phyloP scores from a whole-genome alignment of 2,888 invertebrate species.

The Dynastes grantii region DNA sequence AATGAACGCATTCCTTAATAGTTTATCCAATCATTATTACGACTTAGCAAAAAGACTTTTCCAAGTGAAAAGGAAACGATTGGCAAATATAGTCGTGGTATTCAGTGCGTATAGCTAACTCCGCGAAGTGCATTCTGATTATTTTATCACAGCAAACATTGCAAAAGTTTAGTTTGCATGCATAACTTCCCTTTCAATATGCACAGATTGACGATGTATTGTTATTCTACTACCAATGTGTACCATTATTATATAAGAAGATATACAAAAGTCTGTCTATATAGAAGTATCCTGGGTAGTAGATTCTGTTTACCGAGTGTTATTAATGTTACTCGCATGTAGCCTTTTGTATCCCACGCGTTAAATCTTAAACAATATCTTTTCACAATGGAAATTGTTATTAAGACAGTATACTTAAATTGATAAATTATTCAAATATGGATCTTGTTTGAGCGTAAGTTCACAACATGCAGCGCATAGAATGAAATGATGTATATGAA shows the following conservation, averaged over 20 bases:
- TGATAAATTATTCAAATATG: slow-evolving; percentile 24
- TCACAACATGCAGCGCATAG: background rate
- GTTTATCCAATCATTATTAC: too few relatives aligned
- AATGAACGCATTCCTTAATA: too few relatives aligned
- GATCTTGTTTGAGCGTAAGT: background rate
- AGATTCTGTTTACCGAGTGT: too few relatives aligned
- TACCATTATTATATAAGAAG: background rate
- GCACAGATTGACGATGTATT: background rate
- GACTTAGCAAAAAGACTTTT: background rate
- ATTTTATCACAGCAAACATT: slow-evolving; percentile 2
- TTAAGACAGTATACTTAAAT: slow-evolving; percentile 7
- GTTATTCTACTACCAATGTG: too few relatives aligned
- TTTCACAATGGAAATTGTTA: background rate
- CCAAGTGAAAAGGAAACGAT: slow-evolving; percentile 10
- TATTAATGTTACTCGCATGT: slow-evolving; percentile 9
- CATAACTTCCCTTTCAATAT: background rate
- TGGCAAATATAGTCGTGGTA: background rate
- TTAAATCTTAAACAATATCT: slow-evolving; percentile 15
- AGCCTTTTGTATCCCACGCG: slow-evolving; percentile 3
- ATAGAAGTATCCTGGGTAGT: background rate
- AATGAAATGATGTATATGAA: background rate
- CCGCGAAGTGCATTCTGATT: slow-evolving; percentile 7
- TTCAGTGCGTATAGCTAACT: background rate
- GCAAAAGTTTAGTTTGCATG: background rate
- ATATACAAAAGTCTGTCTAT: background rate